These are phyloP conservation scores for Reticulitermes speratus DNA, from an alignment of 1,140 invertebrate species.

Conservation along the genomic window DNA sequence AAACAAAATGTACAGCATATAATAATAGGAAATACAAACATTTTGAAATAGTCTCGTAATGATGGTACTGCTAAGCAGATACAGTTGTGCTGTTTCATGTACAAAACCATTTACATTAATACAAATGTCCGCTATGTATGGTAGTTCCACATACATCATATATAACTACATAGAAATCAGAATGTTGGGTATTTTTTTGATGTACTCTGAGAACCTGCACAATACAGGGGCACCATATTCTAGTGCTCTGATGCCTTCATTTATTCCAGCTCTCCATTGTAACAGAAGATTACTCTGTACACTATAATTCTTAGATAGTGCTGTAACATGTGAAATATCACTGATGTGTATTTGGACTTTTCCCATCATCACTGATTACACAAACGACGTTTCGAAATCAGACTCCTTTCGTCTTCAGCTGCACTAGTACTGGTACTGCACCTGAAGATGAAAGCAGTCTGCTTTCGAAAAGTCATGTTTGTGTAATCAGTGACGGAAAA, in stretches of 20 bases:
- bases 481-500: too few relatives aligned
- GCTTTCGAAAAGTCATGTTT: too few relatives aligned
- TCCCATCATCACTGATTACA: too few relatives aligned
- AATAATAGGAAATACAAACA: not conserved
- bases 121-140: not conserved
- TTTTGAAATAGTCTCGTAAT: not conserved
- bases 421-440: too few relatives aligned
- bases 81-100: not conserved
- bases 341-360: too few relatives aligned
- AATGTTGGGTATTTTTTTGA: not conserved
- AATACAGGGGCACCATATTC: not conserved
- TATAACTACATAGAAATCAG: not conserved
- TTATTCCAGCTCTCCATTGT: too few relatives aligned
- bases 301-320: too few relatives aligned
- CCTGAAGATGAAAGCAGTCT: too few relatives aligned
- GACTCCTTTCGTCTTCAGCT: too few relatives aligned
- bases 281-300: too few relatives aligned
- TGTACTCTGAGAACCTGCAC: not conserved
- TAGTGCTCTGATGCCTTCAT: not conserved
- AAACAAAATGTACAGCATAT: not conserved
- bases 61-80: not conserved
- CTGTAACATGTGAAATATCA: too few relatives aligned
- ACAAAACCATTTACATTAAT: not conserved
- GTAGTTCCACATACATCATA: not conserved
- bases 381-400: too few relatives aligned